Conservation (phyloP, 1,140 invertebrate genomes). For the Drosophila dunni region DNA sequence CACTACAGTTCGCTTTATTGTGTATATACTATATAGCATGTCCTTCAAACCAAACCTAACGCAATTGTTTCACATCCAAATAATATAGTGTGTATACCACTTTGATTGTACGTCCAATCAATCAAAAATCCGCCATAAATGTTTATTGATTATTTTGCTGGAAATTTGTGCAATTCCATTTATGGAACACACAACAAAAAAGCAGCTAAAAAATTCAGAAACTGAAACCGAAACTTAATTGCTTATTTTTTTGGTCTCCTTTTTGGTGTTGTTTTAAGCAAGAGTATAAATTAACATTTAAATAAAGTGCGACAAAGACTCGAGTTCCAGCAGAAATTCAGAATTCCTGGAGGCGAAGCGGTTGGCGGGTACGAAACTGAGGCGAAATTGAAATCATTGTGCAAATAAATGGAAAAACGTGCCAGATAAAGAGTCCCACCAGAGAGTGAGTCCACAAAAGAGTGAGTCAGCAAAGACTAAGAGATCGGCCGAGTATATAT, state of each 20-base stretch:
- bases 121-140: conserved; percentile 51
- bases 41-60: conserved; percentile 24
- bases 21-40: neutral
- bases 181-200: conserved; percentile 8
- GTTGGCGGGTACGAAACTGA: neutral
- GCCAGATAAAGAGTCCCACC: conserved; percentile 51
- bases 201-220: too few relatives aligned
- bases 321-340: too few relatives aligned
- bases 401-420: conserved; percentile 77
- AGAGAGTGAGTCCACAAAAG: conserved; percentile 34
- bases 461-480: conserved; percentile 11
- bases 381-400: conserved; percentile 34
- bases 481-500: neutral
- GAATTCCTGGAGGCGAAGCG: too few relatives aligned
- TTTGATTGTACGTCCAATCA: conserved; percentile 32
- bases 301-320: conserved; percentile 14
- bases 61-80: conserved; percentile 9
- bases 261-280: neutral
- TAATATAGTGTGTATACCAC: neutral
- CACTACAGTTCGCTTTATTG: conserved; percentile 1
- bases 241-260: conserved; percentile 7
- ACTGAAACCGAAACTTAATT: conserved; percentile 23
- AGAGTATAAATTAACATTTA: conserved; percentile 41
- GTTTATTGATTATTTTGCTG: conserved; percentile 45
- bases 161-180: conserved; percentile 29